phyloP scores from a whole-genome alignment of 2,888 invertebrate species.

The Pseudococcus viburni region DNA sequence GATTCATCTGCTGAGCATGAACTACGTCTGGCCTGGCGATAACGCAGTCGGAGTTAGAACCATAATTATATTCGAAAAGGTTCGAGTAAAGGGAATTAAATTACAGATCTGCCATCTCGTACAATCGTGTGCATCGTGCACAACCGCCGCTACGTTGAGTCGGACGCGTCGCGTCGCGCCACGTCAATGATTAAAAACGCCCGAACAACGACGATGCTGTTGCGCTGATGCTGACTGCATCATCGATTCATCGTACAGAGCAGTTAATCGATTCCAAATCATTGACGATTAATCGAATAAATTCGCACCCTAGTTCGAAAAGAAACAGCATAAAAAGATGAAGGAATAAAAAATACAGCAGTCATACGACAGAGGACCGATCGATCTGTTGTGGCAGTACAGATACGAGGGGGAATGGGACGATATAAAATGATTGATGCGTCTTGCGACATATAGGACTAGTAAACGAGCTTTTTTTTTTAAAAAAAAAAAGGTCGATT shows the following conservation, averaged over 20 bases:
- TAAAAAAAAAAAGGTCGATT: constrained; percentile 13
- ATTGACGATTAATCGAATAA: not conserved
- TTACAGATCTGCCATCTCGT: too few relatives aligned
- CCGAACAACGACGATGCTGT: too few relatives aligned
- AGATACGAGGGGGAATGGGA: not conserved
- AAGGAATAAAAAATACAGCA: not conserved
- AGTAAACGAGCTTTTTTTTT: not conserved
- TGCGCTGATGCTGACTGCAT: too few relatives aligned
- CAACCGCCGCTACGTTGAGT: too few relatives aligned
- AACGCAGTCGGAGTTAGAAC: too few relatives aligned
- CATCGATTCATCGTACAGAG: too few relatives aligned
- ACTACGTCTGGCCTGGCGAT: too few relatives aligned
- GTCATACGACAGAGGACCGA: not conserved
- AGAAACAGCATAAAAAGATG: not conserved
- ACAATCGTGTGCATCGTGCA: too few relatives aligned
- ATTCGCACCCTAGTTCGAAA: not conserved
- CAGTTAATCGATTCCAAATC: not conserved
- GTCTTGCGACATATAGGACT: not conserved
- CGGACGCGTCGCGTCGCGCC: not conserved
- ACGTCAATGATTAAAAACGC: not conserved
- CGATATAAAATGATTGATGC: constrained; percentile 41
- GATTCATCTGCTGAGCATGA: too few relatives aligned
- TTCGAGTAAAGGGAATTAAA: too few relatives aligned
- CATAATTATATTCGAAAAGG: too few relatives aligned
- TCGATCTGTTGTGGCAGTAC: not conserved